Percentiles rank a stretch among this genome's conserved stretches.
These are phyloP conservation scores for Sylvia atricapilla DNA, from an alignment of 2,113 vertebrate species.

Conservation along the genomic window DNA sequence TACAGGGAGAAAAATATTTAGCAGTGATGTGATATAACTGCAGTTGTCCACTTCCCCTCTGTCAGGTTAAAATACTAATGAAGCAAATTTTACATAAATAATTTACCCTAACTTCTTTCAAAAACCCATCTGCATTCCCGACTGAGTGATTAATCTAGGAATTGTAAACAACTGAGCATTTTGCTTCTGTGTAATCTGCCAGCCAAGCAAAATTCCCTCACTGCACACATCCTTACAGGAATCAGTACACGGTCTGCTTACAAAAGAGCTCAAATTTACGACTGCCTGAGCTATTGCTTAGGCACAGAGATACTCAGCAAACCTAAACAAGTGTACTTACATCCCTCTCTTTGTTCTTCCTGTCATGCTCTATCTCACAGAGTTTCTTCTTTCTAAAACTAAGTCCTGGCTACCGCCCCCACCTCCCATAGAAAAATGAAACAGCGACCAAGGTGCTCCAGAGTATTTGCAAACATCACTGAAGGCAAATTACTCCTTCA, in stretches of 20 bases:
- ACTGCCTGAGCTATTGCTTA: not conserved
- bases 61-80: not conserved
- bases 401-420: not conserved
- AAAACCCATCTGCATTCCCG: not conserved
- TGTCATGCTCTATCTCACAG: not conserved
- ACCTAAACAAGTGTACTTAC: not conserved
- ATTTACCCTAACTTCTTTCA: not conserved
- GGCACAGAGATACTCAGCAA: not conserved
- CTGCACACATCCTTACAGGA: not conserved
- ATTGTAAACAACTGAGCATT: not conserved
- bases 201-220: not conserved
- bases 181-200: not conserved
- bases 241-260: not conserved
- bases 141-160: not conserved
- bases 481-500: slow-evolving; percentile 30
- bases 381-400: not conserved
- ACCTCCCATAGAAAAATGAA: not conserved
- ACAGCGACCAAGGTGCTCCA: not conserved
- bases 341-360: not conserved
- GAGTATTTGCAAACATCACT: not conserved
- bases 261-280: not conserved
- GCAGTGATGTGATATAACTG: not conserved
- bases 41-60: not conserved
- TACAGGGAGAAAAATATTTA: not conserved
- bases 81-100: not conserved